Percentiles rank a stretch among this genome's conserved stretches.
phyloP scores from a whole-genome alignment of 2,888 invertebrate species.

The Subacronicta megacephala region DNA sequence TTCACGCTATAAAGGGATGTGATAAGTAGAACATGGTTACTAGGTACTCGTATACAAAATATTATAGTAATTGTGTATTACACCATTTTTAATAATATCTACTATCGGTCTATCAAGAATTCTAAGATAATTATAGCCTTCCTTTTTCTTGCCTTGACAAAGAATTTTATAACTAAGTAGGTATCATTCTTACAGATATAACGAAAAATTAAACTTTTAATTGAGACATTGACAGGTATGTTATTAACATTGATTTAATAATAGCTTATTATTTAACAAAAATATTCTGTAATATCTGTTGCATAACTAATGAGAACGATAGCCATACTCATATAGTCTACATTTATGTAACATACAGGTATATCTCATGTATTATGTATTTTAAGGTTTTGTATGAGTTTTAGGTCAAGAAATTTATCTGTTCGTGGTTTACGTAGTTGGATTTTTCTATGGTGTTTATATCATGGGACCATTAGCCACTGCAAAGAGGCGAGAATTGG shows the following conservation, averaged over 20 bases:
- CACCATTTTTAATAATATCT: no score
- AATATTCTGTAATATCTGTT: slow-evolving; percentile 36
- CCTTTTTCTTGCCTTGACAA: background rate
- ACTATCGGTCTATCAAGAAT: no score
- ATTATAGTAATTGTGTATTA: no score
- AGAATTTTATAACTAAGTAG: background rate
- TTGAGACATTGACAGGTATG: slow-evolving; percentile 9
- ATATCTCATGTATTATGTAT: background rate
- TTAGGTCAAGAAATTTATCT: no score
- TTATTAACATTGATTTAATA: slow-evolving; percentile 14
- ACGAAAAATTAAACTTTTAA: slow-evolving; percentile 1
- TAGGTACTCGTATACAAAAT: no score
- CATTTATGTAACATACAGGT: slow-evolving; percentile 26
- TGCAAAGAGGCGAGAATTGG: no score
- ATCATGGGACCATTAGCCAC: no score
- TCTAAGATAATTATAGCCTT: background rate
- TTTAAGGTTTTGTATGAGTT: no score
- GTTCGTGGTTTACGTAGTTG: no score
- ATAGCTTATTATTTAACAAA: slow-evolving; percentile 10
- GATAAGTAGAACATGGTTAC: no score
- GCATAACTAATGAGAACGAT: slow-evolving; percentile 27
- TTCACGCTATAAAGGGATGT: no score
- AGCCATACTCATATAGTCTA: slow-evolving; percentile 16
- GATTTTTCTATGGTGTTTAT: no score
- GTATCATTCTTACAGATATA: background rate